Conservation (phyloP, 2,797 vertebrate genomes). For the Acanthopagrus latus region DNA sequence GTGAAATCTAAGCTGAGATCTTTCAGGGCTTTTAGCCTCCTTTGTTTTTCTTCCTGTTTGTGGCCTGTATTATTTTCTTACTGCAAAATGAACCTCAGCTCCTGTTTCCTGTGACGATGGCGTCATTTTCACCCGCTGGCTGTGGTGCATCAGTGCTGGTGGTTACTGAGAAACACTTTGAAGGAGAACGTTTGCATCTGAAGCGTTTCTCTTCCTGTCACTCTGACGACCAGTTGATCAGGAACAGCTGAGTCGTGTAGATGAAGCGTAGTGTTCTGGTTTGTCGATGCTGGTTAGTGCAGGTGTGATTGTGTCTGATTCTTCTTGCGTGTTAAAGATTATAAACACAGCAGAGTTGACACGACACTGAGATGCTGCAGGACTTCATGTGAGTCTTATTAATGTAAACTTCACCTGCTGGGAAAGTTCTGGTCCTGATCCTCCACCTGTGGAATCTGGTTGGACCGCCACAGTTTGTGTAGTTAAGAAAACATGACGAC, state of each 20-base stretch:
- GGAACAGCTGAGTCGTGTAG: background rate
- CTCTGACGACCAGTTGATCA: background rate
- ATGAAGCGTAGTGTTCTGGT: background rate
- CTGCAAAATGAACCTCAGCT: background rate
- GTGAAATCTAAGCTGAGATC: background rate
- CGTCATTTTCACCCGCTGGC: background rate
- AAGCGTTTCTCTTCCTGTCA: background rate
- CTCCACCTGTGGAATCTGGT: conserved; percentile 40
- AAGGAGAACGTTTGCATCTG: background rate
- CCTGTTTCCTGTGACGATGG: conserved; percentile 15
- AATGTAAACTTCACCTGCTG: conserved; percentile 3
- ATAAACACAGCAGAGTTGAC: background rate
- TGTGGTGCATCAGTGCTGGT: background rate
- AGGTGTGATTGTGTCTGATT: background rate
- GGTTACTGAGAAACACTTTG: background rate
- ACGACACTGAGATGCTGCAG: background rate
- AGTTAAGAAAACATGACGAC: background rate
- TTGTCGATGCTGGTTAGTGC: background rate
- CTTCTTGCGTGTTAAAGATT: no score
- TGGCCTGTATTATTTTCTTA: background rate
- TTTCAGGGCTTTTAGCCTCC: background rate
- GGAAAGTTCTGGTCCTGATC: conserved; percentile 5
- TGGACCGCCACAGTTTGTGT: background rate
- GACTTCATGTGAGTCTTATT: background rate
- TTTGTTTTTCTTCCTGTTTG: conserved; percentile 4